phyloP scores from a whole-genome alignment of 2,797 vertebrate species.

The Capromys pilorides region DNA sequence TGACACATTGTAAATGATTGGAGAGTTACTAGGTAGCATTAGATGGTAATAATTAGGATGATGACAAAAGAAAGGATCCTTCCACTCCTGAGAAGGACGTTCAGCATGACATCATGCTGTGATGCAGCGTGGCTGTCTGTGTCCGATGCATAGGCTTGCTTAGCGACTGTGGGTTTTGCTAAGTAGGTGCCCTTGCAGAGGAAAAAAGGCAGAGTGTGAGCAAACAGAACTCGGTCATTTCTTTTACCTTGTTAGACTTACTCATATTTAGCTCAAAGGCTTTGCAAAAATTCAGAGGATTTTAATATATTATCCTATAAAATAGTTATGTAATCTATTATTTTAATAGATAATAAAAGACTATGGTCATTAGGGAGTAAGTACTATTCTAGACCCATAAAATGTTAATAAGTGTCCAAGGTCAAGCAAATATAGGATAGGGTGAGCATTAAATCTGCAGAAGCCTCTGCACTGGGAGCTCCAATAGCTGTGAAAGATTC shows the following conservation, averaged over 20 bases:
- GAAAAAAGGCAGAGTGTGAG: conserved; percentile 27
- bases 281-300: conserved; percentile 71
- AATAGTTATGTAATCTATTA: conserved; percentile 78
- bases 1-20: not conserved
- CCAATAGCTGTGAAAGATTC: conserved; percentile 68
- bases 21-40: not conserved
- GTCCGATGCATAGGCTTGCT: not conserved
- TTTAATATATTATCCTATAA: conserved; percentile 77
- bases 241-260: conserved; percentile 65
- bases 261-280: conserved; percentile 66
- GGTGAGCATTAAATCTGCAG: conserved; percentile 60
- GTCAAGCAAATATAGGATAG: conserved; percentile 69
- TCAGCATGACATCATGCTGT: not conserved
- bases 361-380: conserved; percentile 72
- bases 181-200: not conserved
- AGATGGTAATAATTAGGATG: not conserved
- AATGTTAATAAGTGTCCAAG: conserved; percentile 79
- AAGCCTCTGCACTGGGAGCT: conserved; percentile 49
- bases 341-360: conserved; percentile 79
- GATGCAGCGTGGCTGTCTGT: not conserved
- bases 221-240: conserved; percentile 57
- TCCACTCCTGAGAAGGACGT: not conserved
- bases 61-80: not conserved
- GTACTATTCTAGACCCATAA: conserved; percentile 72
- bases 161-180: not conserved